Evolutionary conservation across 2,888 invertebrate genomes (phyloP).

Genomic region (Caradrina kadenii): DNA sequence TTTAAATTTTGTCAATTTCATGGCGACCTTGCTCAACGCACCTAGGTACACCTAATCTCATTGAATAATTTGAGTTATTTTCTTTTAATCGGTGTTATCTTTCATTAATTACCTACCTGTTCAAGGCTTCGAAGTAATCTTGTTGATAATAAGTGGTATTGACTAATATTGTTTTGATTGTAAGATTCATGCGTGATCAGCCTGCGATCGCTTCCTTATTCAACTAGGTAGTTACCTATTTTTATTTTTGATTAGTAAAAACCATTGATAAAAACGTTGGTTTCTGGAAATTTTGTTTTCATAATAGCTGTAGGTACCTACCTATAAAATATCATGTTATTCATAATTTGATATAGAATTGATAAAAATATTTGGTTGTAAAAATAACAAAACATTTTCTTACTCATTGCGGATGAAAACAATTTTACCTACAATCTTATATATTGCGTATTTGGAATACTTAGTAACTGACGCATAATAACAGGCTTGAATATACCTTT

Average conservation of each 20-base stretch:
- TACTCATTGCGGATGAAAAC: constrained; percentile 24
- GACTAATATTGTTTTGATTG: constrained; percentile 67
- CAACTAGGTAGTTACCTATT: constrained; percentile 4
- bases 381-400: constrained; percentile 27
- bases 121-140: constrained; percentile 67
- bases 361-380: constrained; percentile 35
- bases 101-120: constrained; percentile 62
- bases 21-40: constrained; percentile 22
- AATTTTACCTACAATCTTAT: constrained; percentile 18
- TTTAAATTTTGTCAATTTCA: not conserved
- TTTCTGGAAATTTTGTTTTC: constrained; percentile 28
- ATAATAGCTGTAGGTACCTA: not conserved
- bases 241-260: constrained; percentile 35
- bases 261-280: constrained; percentile 15
- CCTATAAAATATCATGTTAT: constrained; percentile 17
- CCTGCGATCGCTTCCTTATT: constrained; percentile 53
- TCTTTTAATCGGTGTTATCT: constrained; percentile 61
- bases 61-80: constrained; percentile 51
- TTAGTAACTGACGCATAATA: constrained; percentile 16
- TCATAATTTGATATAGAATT: constrained; percentile 37
- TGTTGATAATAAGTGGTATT: constrained; percentile 67
- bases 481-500: constrained; percentile 5
- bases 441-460: not conserved
- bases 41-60: constrained; percentile 25
- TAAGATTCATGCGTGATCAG: constrained; percentile 55